Evolutionary conservation across 2,113 vertebrate genomes (phyloP).

Genomic region (Hippopotamus amphibius): DNA sequence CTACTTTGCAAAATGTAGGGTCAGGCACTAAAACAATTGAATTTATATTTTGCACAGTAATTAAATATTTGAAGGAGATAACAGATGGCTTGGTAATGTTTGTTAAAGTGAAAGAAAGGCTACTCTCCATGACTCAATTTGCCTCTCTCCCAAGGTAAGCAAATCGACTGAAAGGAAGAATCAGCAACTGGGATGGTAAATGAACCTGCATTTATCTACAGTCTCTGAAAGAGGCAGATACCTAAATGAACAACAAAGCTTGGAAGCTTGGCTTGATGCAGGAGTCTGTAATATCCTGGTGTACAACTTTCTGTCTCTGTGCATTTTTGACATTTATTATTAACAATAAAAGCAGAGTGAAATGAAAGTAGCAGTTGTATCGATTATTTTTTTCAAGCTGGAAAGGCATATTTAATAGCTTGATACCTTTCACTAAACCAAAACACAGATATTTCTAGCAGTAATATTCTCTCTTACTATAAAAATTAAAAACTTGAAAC

Average conservation of each 20-base stretch:
- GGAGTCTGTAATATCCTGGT: conserved; percentile 64
- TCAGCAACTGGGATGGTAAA: conserved; percentile 46
- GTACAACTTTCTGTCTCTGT: conserved; percentile 69
- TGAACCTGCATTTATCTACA: conserved; percentile 46
- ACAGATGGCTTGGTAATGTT: conserved; percentile 52
- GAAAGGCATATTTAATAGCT: conserved; percentile 73
- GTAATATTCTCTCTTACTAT: conserved; percentile 66
- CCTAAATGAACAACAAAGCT: conserved; percentile 49
- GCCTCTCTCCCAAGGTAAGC: conserved; percentile 53
- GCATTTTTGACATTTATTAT: conserved; percentile 81
- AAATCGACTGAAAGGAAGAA: conserved; percentile 73
- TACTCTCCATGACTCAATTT: conserved; percentile 15
- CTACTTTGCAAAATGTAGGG: conserved; percentile 5
- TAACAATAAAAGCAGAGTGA: conserved; percentile 81
- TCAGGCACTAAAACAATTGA: background rate
- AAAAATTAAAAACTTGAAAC: conserved; percentile 49
- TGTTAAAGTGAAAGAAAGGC: conserved; percentile 70
- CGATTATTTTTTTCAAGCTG: conserved; percentile 80
- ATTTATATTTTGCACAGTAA: background rate
- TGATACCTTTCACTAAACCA: conserved; percentile 66
- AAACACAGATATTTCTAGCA: conserved; percentile 74
- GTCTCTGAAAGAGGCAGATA: conserved; percentile 47
- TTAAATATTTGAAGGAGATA: background rate
- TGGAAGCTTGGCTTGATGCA: conserved; percentile 40
- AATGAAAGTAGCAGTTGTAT: conserved; percentile 76